Base-by-base conservation (phyloP, 1,140 invertebrate genomes). In the Pseudomyrmex dendroicus region DNA sequence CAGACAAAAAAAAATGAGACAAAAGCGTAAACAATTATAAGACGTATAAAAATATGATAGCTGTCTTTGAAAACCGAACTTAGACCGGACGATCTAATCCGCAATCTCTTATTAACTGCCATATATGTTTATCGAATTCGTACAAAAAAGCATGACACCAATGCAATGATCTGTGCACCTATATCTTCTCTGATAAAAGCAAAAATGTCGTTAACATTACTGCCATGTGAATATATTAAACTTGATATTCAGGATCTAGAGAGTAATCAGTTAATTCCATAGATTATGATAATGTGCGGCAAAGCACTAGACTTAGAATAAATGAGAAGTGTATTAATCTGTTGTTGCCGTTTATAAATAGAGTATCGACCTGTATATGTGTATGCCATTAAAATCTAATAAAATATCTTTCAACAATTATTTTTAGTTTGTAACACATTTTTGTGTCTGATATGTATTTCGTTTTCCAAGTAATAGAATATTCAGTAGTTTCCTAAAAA, bases 381-480 rank as follows among this genome's bases (percentile, higher is more conserved):
- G 89, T 92, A 92, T 90, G 74, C 89, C 88, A 89, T 88, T 54
- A 90, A 86, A 87, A 85, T 89, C 84, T 84, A 92, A 93, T 93
- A 93, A 93, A 35, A 93, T 82, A 85, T 86, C 83, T 86, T 84
- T 66, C 64, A 67, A 73, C 57, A 85, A 84, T 88, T 83, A 17
- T 76, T 63, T 67, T 70, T 22, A 88, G 66, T 64, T 70, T 86
- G 84, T 89, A 78, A 89, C 84, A 73, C 84, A 83, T 86, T 56
- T 89, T 63, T 87, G 76, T 52, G 50, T 52, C 50, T 52, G 50
- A 13, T 52, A 52, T 52, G 50, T 52, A 13, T 89, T 80, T 80
- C 62, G 64, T 89, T 22, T 83, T 82, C 62, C 25, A 62, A 56
- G 66, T 74, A 70, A 64, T 78, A 48, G 15, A 61, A 82, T 4